Base-by-base conservation (phyloP, 2,113 vertebrate species). In the Hyperopisus bebe region DNA sequence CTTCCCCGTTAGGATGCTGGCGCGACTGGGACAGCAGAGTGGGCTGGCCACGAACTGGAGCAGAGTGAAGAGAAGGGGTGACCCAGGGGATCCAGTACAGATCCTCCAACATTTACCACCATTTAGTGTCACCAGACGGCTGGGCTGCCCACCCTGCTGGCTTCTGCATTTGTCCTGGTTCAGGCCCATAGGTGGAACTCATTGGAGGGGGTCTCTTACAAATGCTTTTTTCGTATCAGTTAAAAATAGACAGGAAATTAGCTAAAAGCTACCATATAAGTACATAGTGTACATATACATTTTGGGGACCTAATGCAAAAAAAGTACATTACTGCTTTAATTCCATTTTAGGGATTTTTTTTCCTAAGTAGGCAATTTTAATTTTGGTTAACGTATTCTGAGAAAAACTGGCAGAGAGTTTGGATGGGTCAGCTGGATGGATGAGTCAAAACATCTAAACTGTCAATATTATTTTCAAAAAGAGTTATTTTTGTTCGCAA, bases 1-100 rank as follows among this genome's bases (percentile, higher is more conserved):
- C 92, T 98, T 98, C 27, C 98, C 98, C 0, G 98, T 98, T 93
- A 99, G 95, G 95, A 99, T 98, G 90, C 98, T 99, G 88, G 98
- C 97, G 88, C 98, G 95, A 91, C 98, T 99, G 9, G 98, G 98
- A 92, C 98, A 99, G 94, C 98, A 99, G 70, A 99, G 96, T 0
- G 98, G 98, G 92, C 98, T 99, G 92, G 97, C 97, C n/a, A 99
- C 98, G 0, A 97, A 99, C 98, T 99, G 86, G 89, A 50, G 87
- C 89, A 47, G 27, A 90, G 55, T 19, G 6, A 89, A 13, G 82
- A 21, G 82, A 70, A 70, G 6, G 24, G 24, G 31, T 31, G 31
- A 47, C 13, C 5, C 47, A 15, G 50, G 5, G 9, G 53, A 0
- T 58, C 11, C 50, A 42, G 31, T 21, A 42, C 86, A 87, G 51